Evolutionary conservation across 2,888 invertebrate species (phyloP), one percentile per base, ranked within the genome.

Genomic region (Frankliniella fusca): DNA sequence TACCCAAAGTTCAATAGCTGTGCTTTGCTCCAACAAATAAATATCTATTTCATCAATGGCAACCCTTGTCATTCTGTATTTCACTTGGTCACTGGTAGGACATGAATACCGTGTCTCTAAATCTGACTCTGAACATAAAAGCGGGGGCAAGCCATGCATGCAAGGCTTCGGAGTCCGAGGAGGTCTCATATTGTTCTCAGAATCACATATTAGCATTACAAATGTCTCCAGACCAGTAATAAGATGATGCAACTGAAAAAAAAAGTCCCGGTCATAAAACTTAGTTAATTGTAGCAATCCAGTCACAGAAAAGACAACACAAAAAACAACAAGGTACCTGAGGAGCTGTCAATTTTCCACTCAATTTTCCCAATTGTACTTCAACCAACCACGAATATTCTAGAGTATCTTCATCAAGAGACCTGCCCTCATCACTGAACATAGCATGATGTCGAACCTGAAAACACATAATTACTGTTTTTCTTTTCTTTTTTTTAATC

Each of bases 371-470:
- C 80, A 99, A 88, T 85, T 97, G 96, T 8, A 97, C 91, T 88
- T 99, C 99, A 86, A 99, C 93, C 85, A 98, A 90, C 99, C 99
- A 99, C 0, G 95, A 97, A 87, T 99, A 99, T 87, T 99, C 99
- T 27, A 99, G 89, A 0, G 98, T 98, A 86, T 98, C 98, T 88
- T 97, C 94, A 86, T 97, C 97, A 28, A 98, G 90, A 12, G 93
- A 93, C 84, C 97, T 91, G 82, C 96, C 97, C 82, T 95, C 93
- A 86, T 96, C 96, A 85, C 98, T 98, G 87, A 99, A 99, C 93
- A 97, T 95, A 0, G 97, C 97, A 87, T 98, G 97, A 0, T 98
- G 99, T 85, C 99, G 92, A 83, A 95, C 92, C 91, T 94, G 49
- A n/a, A 83, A 80, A 76, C 80, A 82, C 84, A 82, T 8, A 80